Evolutionary conservation across 2,888 invertebrate genomes (phyloP), one percentile per base, ranked within the genome.

Genomic region (Cerastoderma edule): DNA sequence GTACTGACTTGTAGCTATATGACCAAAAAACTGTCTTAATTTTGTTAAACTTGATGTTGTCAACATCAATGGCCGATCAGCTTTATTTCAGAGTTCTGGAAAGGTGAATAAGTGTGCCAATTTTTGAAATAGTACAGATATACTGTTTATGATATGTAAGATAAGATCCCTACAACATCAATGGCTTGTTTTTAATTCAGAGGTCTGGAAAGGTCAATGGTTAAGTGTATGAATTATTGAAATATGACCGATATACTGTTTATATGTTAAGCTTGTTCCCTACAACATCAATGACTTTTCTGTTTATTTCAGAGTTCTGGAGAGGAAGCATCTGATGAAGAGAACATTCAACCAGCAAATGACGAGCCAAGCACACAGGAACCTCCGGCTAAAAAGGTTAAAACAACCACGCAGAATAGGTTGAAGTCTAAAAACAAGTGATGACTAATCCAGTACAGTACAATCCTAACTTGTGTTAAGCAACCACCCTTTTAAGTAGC

Each of bases 301-400:
- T n/a, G n/a, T n/a, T n/a, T n/a, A n/a, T 24, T 35, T 35, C 60
- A 60, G 60, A 35, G 24, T 39, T 60, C 39, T 1, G 39, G 19
- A 4, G 60, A 60, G 10, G 60, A 39, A 0, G 27, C 35, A 24
- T 60, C 60, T 4, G 60, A 60, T 27, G 27, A 35, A 39, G 60
- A 60, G 16, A 60, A 60, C 33, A 6, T 1, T 3, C 60, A 39
- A 39, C 60, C 60, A 60, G 39, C 6, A 13, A 33, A 39, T 22
- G 33, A 39, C 22, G 39, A 39, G 6, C 13, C 30, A 39, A 5
- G 39, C 5, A 24, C 27, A 16, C 22, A 6, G 10, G 60, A 60
- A 60, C 60, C 60, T 16, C 60, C 60, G 8, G 27, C 35, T 0
- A 60, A 60, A 60, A 60, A 60, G 24, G n/a, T 44, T 8, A 60